Base-by-base conservation (phyloP, 2,888 invertebrate species). In the Drosophila mimetica region DNA sequence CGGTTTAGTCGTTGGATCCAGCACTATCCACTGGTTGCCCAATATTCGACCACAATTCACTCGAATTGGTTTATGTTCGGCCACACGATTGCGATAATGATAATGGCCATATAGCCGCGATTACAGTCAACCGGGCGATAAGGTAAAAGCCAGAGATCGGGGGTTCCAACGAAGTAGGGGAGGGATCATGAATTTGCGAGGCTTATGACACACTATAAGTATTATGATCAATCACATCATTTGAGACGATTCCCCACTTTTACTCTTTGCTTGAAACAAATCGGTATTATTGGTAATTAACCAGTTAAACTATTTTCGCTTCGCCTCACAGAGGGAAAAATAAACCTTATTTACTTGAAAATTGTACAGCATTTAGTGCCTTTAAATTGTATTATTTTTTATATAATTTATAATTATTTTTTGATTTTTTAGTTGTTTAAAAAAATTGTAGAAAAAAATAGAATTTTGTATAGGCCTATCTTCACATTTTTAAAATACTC, bases 1-100 rank as follows among this genome's bases (percentile, higher is more conserved):
- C 25, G 59, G 46, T 9, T 42, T 16, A 18, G n/a, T 20, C 11
- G 28, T 28, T 36, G 41, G 22, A 44, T n/a, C 47, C 37, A 32
- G 16, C 34, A 25, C 46, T 14, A 37, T 32, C 63, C 64, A 54
- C 63, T 51, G 30, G 52, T 14, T 22, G 44, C 16, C 53, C 70
- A 61, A 81, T 73, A 66, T 34, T 25, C 20, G 20, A 1, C 7
- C 28, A 25, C n/a, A 53, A 16, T 37, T 53, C 86, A 66, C 67
- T 76, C 48, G 32, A 70, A 39, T 39, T 44, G 54, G 30, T 79
- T 74, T 86, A 74, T 82, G 39, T 42, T 52, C 36, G 39, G 20
- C 36, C 11, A 36, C 22, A 30, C 51, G 20, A 54, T 37, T 44
- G 22, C 66, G 71, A 76, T 79, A 77, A 70, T 46, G 32, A 18